phyloP scores from a whole-genome alignment of 2,113 vertebrate species.

The Heterotilapia buettikoferi region DNA sequence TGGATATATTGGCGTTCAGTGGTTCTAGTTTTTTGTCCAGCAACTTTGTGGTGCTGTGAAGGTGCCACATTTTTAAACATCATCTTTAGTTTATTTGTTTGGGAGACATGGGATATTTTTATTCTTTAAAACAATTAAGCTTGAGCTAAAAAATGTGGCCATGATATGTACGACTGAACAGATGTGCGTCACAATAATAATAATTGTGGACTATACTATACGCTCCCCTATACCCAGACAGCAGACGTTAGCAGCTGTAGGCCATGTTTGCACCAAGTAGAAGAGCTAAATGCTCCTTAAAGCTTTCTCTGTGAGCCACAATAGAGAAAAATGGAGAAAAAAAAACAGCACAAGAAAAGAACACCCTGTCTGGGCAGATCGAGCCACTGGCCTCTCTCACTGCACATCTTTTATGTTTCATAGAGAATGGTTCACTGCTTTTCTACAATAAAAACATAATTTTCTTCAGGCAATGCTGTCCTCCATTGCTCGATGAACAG shows the following conservation, averaged over 20 bases:
- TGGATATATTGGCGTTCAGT: neutral
- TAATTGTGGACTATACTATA: neutral
- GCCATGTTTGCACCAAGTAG: conserved; percentile 7
- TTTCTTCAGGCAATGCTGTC: conserved; percentile 57
- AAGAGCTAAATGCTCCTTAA: conserved; percentile 52
- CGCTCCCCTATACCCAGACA: neutral
- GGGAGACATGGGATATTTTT: neutral
- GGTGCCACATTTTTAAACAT: neutral
- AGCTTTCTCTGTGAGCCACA: conserved; percentile 42
- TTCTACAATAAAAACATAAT: conserved; percentile 66
- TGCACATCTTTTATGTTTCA: conserved; percentile 67
- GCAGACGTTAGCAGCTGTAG: neutral
- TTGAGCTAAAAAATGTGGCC: neutral
- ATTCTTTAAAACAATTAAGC: neutral
- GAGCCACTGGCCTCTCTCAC: conserved; percentile 59
- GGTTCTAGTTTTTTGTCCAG: neutral
- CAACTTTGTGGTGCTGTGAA: neutral
- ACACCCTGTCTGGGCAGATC: conserved; percentile 46
- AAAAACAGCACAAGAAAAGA: conserved; percentile 48
- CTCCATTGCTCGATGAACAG: conserved; percentile 36
- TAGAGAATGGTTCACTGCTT: conserved; percentile 66
- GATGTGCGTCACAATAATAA: neutral
- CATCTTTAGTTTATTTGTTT: neutral
- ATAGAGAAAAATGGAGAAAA: neutral
- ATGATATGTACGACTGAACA: neutral